Percentiles rank a stretch among this genome's conserved stretches.
phyloP scores from a whole-genome alignment of 2,797 vertebrate genomes.

The Xiphorhynchus erythropygius region DNA sequence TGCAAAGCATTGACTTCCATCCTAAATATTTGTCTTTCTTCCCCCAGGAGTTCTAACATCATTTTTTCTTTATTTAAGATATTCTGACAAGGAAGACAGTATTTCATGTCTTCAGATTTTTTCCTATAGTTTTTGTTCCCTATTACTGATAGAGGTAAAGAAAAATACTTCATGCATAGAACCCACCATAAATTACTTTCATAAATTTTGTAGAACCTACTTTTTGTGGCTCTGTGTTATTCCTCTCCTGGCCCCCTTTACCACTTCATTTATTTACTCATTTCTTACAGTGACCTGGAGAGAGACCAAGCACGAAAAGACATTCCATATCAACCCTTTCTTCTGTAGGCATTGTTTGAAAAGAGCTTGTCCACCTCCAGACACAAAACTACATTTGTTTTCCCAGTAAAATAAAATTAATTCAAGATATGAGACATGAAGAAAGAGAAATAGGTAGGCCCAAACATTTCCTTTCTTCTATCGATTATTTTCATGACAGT shows the following conservation, averaged over 20 bases:
- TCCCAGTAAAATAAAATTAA: constrained; percentile 7
- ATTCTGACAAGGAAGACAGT: not conserved
- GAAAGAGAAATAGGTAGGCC: not conserved
- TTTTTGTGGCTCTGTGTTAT: not conserved
- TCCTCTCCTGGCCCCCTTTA: not conserved
- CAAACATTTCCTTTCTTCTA: not conserved
- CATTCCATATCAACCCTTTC: not conserved
- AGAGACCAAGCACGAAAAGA: not conserved
- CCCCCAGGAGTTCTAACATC: not conserved
- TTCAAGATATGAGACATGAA: not conserved
- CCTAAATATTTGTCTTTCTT: not conserved
- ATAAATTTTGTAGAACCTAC: not conserved
- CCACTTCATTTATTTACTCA: not conserved
- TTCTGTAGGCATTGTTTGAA: constrained; percentile 4
- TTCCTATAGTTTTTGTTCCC: not conserved
- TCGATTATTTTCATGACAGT: not conserved
- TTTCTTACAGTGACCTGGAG: constrained; percentile 1
- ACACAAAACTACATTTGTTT: constrained; percentile 20
- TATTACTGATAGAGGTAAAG: not conserved
- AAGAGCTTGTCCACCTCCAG: constrained; percentile 41
- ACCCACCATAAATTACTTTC: not conserved
- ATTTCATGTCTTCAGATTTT: not conserved
- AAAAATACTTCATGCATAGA: not conserved
- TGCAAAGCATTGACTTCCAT: not conserved
- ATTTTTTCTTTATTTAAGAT: not conserved